Evolutionary conservation across 2,888 invertebrate species (phyloP).

Genomic region (Dryocosmus kuriphilus): DNA sequence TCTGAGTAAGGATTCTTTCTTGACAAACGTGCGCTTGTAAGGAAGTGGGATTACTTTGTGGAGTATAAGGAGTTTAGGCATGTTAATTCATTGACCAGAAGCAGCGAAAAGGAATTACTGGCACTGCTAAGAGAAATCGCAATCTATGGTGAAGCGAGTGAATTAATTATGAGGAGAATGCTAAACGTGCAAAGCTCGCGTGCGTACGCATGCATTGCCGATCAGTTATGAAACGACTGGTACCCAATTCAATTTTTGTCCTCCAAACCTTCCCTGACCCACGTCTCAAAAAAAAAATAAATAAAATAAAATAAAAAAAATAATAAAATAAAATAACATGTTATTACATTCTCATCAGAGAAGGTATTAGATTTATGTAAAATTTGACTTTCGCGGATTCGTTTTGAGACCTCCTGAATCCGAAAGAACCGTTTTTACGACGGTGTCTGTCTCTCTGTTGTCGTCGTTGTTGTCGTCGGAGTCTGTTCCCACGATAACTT

Average conservation of each 20-base stretch:
- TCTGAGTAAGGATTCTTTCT: slow-evolving; percentile 12
- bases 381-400: no score
- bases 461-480: no score
- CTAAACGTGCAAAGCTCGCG: slow-evolving; percentile 33
- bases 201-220: slow-evolving; percentile 10
- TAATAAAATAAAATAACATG: no score
- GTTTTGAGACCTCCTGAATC: no score
- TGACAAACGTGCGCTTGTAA: slow-evolving; percentile 24
- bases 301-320: no score
- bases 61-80: slow-evolving; percentile 25
- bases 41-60: slow-evolving; percentile 35
- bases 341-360: no score
- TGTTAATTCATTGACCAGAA: slow-evolving; percentile 35
- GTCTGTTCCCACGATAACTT: no score
- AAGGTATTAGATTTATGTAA: no score
- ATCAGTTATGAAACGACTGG: slow-evolving; percentile 29
- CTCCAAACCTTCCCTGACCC: background rate
- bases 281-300: background rate
- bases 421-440: no score
- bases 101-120: slow-evolving; percentile 35
- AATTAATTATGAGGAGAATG: slow-evolving; percentile 39
- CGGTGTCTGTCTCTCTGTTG: no score
- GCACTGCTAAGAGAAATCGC: slow-evolving; percentile 34
- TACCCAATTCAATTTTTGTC: slow-evolving; percentile 8
- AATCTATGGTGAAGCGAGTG: slow-evolving; percentile 28